Base-by-base conservation (phyloP, 2,113 vertebrate genomes). In the Scomber colias region DNA sequence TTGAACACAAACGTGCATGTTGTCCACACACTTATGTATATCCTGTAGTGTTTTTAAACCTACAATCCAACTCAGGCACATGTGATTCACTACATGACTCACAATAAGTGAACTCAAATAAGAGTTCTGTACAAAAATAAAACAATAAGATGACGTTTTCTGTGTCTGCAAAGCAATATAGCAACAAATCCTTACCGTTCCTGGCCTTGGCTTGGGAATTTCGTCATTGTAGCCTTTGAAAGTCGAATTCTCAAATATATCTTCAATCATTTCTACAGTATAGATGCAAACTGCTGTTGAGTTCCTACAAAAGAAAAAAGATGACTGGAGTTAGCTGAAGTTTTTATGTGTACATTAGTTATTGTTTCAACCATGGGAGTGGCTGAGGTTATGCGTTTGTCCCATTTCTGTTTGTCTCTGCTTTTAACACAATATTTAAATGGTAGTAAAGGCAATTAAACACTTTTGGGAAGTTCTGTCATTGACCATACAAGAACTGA, bases 241-340 rank as follows among this genome's bases (percentile, higher is more conserved):
- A 1, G 66, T 83, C 3, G 97, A 98, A 0, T 84, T 95, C 19
- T 92, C 91, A 90, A 99, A 99, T 69, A 96, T 75, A 0, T 13
- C n/a, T 64, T 97, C 96, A 8, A 99, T 96, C 64, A 95, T 95
- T 12, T 54, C 86, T 0, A 98, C 92, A 0, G 96, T 94, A 71
- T 97, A 98, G 67, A 97, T 91, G 0, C 97, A 99, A 56, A 99
- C 93, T 0, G 97, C 97, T 0, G 97, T 97, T 53, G 95, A 95
- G 69, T 97, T 97, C 97, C 97, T 99, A 80, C 21, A 75, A 55
- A 3, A 70, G 40, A 35, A 11, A 17, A 9, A 27, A 71, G 11
- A 80, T 17, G 50, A 50, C 0, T 12, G 5, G 64, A n/a, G 48
- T 74, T 56, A 21, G 21, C 21, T 21, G 21, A 21, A 21, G 21